Evolutionary conservation across 1,140 invertebrate genomes (phyloP), one percentile per base, ranked within the genome.

Genomic region (Bombus consobrinus): DNA sequence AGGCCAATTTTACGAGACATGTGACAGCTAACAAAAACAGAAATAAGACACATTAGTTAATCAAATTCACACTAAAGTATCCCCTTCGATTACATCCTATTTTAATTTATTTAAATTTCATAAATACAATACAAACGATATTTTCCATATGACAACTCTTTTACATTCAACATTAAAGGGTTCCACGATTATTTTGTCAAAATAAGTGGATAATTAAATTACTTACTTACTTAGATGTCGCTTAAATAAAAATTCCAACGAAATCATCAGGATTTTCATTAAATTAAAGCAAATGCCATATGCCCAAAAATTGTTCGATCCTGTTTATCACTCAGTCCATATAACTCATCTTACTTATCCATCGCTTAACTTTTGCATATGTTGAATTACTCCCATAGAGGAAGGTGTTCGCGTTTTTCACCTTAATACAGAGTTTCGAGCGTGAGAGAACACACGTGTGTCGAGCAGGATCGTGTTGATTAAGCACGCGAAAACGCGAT

Each of bases 401-500:
- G 34, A 39, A 59, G 34, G 34, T n/a, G 75, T 18, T 47, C 2
- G 72, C 72, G 12, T 74, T 57, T 64, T 78, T 78, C 32, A 13
- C 10, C 25, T 37, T 25, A 15, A 15, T 25, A 37, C 13, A n/a
- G 10, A n/a, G 28, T 32, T 39, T 53, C 53, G n/a, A 62, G 39
- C 34, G 41, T 76, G 25, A 3, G 18, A 18, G 28, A 34, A 9
- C 28, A 6, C 28, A 59, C 34, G 39, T n/a, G n/a, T 25, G 62
- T 5, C 32, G 37, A 28, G 32, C 32, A 75, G 41, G 78, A 59
- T 72, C 66, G 76, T 53, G 83, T 68, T 84, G 83, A 84, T 84
- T 84, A 84, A 77, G 76, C 53, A 76, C 68, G 53, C 76, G 77
- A 71, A 53, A 85, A 72, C 57, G 68, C 76, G 83, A 72, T 80